phyloP scores from a whole-genome alignment of 2,113 vertebrate species.

The Oryzias curvinotus region DNA sequence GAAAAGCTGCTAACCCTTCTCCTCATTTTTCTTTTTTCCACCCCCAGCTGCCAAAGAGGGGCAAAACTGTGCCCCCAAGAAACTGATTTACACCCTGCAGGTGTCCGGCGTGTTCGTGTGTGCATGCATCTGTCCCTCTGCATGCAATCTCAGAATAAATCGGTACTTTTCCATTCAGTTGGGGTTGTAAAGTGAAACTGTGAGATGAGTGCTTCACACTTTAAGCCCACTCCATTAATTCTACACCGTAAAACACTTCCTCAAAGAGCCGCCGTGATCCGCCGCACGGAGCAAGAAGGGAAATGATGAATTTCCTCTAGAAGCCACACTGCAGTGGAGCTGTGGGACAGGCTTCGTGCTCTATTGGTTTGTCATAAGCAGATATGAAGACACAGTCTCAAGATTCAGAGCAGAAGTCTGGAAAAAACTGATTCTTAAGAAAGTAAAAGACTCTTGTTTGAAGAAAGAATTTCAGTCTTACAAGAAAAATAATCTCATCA shows the following conservation, averaged over 20 bases:
- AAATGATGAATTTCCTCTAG: slow-evolving; percentile 2
- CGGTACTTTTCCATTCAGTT: slow-evolving; percentile 29
- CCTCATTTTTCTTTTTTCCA: slow-evolving; percentile 29
- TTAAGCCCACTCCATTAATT: slow-evolving; percentile 29
- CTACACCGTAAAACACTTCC: slow-evolving; percentile 21
- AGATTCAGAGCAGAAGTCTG: too few species aligned
- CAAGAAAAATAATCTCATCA: too few species aligned
- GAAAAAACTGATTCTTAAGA: too few species aligned
- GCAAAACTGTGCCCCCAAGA: slow-evolving; percentile 26
- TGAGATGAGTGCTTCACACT: slow-evolving; percentile 37
- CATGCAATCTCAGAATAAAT: slow-evolving; percentile 42
- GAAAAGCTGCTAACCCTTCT: slow-evolving; percentile 14
- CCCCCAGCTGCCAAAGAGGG: slow-evolving; percentile 61
- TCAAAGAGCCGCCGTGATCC: neutral
- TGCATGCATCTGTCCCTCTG: slow-evolving; percentile 31
- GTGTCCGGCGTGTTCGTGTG: slow-evolving; percentile 57
- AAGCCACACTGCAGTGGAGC: slow-evolving; percentile 1
- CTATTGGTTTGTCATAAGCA: too few species aligned
- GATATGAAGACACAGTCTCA: too few species aligned
- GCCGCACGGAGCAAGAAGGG: neutral
- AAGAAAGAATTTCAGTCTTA: too few species aligned
- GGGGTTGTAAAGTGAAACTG: slow-evolving; percentile 27
- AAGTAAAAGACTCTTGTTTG: too few species aligned
- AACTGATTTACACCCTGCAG: slow-evolving; percentile 72
- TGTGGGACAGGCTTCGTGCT: too few species aligned